These are phyloP conservation scores for Oeneis ivallda DNA, from an alignment of 2,888 invertebrate species.

Conservation along the genomic window DNA sequence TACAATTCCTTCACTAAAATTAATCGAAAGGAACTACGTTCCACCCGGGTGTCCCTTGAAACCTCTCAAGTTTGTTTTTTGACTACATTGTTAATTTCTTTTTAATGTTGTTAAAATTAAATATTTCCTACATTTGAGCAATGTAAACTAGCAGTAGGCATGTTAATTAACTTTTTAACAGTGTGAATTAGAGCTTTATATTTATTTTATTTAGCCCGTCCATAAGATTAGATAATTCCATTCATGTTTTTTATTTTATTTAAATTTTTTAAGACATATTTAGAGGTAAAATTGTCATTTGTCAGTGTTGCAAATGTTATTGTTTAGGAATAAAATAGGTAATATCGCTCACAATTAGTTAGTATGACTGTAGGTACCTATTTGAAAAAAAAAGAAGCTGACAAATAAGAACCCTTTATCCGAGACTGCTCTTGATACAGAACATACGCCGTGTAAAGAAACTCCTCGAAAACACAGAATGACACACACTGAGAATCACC, in stretches of 20 bases:
- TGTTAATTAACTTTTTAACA: neutral
- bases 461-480: too few relatives aligned
- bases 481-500: too few relatives aligned
- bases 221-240: conserved; percentile 1
- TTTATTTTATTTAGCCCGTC: neutral
- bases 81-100: neutral
- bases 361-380: neutral
- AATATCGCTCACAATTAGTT: conserved; percentile 3
- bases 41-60: too few relatives aligned
- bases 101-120: too few relatives aligned
- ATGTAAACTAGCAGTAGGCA: neutral
- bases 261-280: too few relatives aligned
- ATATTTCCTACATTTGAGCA: neutral
- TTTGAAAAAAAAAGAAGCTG: neutral
- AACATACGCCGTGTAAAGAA: too few relatives aligned
- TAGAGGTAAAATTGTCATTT: neutral
- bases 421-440: too few relatives aligned
- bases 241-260: neutral
- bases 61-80: too few relatives aligned
- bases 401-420: neutral
- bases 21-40: too few relatives aligned
- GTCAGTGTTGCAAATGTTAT: neutral
- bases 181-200: conserved; percentile 1
- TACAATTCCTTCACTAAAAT: too few relatives aligned
- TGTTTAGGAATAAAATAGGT: neutral